Conservation (phyloP, 2,113 vertebrate genomes). For the Scomber japonicus region DNA sequence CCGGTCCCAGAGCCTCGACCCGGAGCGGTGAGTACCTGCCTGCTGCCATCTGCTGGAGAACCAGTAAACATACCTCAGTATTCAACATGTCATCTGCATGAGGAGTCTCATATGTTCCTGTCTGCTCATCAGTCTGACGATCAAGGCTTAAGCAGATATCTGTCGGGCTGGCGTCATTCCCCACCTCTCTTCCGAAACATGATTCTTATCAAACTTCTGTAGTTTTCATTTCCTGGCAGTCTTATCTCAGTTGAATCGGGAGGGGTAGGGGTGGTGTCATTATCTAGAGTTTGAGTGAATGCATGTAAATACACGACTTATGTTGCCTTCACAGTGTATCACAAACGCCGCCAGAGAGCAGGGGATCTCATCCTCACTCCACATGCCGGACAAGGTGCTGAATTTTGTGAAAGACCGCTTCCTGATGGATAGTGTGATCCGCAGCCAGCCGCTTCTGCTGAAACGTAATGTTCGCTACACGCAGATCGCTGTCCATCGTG, state of each 20-base stretch:
- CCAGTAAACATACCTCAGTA: not conserved
- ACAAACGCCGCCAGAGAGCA: constrained; percentile 86
- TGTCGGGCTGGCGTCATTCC: not conserved
- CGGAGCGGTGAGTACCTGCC: constrained; percentile 86
- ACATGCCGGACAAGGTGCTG: constrained; percentile 95
- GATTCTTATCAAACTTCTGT: constrained; percentile 26
- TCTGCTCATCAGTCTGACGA: constrained; percentile 32
- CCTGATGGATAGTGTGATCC: constrained; percentile 93
- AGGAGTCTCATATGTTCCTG: not conserved
- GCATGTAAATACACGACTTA: not conserved
- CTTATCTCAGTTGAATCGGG: constrained; percentile 22
- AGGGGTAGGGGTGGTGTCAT: not conserved
- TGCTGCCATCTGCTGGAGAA: constrained; percentile 68
- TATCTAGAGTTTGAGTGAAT: not conserved
- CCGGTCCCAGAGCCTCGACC: constrained; percentile 90
- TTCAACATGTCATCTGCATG: constrained; percentile 6
- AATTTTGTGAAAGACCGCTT: constrained; percentile 99
- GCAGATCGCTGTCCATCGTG: constrained; percentile 88
- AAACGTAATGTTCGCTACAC: constrained; percentile 91
- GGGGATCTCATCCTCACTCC: constrained; percentile 91
- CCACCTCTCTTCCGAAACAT: constrained; percentile 20
- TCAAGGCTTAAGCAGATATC: constrained; percentile 33
- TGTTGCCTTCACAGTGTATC: constrained; percentile 88
- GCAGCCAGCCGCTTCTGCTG: constrained; percentile 89
- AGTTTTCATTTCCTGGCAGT: constrained; percentile 55